Percentiles rank a stretch among this genome's conserved stretches.
phyloP scores from a whole-genome alignment of 1,140 invertebrate species.

The Monomorium pharaonis region DNA sequence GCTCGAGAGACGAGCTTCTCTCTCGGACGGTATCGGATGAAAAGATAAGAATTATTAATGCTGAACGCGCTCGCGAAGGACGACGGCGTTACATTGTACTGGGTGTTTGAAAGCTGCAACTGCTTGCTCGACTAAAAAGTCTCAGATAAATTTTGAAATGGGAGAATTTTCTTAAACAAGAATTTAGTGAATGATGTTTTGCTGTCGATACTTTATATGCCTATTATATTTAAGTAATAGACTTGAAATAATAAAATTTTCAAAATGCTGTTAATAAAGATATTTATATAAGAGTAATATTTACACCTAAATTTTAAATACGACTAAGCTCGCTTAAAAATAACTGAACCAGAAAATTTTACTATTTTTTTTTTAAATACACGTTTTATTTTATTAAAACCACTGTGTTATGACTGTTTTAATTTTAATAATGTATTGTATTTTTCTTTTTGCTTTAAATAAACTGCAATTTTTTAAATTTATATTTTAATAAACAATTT shows the following conservation, averaged over 20 bases:
- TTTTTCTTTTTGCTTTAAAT: background rate
- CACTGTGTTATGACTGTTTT: background rate
- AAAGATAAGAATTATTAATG: conserved; percentile 56
- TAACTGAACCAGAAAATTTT: background rate
- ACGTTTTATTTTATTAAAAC: background rate
- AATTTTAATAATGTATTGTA: background rate
- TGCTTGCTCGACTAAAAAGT: background rate
- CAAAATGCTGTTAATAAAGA: background rate
- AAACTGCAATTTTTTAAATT: background rate
- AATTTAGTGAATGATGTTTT: background rate
- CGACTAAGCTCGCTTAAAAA: background rate
- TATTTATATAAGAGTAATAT: background rate
- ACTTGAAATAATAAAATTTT: background rate
- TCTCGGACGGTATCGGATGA: conserved; percentile 17
- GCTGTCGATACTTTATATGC: background rate
- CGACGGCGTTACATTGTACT: background rate
- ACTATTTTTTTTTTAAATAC: background rate
- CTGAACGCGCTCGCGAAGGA: conserved; percentile 1
- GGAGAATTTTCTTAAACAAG: background rate
- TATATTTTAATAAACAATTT: background rate
- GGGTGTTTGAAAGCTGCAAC: background rate
- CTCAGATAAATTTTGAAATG: background rate
- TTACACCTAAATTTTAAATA: background rate
- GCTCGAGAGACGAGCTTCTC: background rate
- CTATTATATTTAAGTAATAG: background rate